Base-by-base conservation (phyloP, 2,888 invertebrate species). In the Caradrina clavipalpis region DNA sequence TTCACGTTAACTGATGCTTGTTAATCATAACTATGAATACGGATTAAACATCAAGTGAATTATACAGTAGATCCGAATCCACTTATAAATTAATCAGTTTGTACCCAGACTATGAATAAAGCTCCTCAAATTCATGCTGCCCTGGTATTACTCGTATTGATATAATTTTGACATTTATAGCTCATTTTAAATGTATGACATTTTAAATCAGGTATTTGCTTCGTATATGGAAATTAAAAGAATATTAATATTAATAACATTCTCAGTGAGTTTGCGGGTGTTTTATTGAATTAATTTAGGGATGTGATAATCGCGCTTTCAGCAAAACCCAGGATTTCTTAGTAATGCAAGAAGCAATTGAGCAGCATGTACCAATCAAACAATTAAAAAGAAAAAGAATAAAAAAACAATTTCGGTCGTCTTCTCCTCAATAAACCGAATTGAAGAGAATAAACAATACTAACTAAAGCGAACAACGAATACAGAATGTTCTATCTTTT, bases 21-120 rank as follows among this genome's bases (percentile, higher is more conserved):
- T 63, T 78, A 69, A 75, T 79, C 71, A 82, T 75, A 72, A 64
- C 82, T 61, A 53, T 62, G 69, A 69, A 69, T 69, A 50, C 51
- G 75, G 69, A 82, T 82, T 74, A 79, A 72, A 79, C 71, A 66
- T 71, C 71, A 62, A 69, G 56, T 80, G 69, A 82, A 80, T 80
- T 69, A 82, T 82, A 59, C 17, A 80, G 59, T 26, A 59, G 66
- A 60, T 64, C 61, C 59, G 45, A 67, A 71, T 65, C 60, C 53
- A 71, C 53, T 79, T 67, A 74, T 10, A 26, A 59, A 67, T 74
- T 82, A 71, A 79, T 74, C 61, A 64, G 59, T 66, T 69, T 65
- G 35, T 39, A 47, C 47, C 35, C 50, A 5, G 51, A 35, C 53
- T 67, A 53, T 57, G 60, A 73, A 76, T 59, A 59, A 51, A 39